Percentiles rank a stretch among this genome's conserved stretches.
phyloP scores from a whole-genome alignment of 2,888 invertebrate genomes.

The Melipona bicolor region DNA sequence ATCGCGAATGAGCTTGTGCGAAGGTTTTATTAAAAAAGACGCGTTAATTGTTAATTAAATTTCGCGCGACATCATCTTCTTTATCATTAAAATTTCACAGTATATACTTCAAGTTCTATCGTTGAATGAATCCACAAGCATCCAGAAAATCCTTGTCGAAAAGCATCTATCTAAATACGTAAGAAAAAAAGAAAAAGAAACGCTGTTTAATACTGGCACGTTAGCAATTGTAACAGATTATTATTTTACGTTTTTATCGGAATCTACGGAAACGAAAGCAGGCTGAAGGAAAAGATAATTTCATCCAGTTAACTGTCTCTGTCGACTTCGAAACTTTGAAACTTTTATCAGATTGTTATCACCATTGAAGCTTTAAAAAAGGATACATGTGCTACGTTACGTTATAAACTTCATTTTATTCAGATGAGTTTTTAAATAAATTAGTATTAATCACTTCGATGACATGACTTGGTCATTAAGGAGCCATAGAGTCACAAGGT shows the following conservation, averaged over 20 bases:
- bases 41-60: not conserved
- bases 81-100: not conserved
- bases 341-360: not conserved
- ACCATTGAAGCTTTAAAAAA: not conserved
- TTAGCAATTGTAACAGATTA: slow-evolving; percentile 4
- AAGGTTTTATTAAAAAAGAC: not conserved
- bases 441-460: not conserved
- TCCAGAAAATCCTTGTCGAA: slow-evolving; percentile 16
- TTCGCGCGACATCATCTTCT: not conserved
- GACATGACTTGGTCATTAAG: not conserved
- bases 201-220: slow-evolving; percentile 28
- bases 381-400: not conserved
- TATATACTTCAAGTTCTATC: not conserved
- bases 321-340: not conserved
- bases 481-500: too few relatives aligned
- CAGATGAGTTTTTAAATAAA: not conserved
- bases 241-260: slow-evolving; percentile 3
- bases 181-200: not conserved
- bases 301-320: not conserved
- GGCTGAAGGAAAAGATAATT: not conserved
- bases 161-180: slow-evolving; percentile 23
- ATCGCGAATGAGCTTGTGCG: not conserved
- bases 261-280: not conserved
- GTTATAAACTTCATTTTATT: not conserved
- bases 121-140: slow-evolving; percentile 7